Percentiles rank a stretch among this genome's conserved stretches.
These are phyloP conservation scores for Trididemnum clinides DNA, from an alignment of 23 tunicate species.

Conservation along the genomic window DNA sequence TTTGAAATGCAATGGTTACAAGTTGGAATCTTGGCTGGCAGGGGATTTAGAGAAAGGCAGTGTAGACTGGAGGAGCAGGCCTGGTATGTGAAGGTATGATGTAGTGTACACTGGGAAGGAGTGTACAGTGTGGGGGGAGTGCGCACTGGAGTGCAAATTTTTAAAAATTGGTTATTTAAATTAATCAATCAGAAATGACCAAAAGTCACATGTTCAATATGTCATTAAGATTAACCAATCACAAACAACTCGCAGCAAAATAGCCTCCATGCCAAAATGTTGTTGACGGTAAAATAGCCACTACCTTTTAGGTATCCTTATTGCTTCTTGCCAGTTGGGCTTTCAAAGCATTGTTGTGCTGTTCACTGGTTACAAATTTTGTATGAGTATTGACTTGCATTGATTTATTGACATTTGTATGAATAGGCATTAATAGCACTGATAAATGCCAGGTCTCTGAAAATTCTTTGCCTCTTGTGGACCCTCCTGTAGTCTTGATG, in stretches of 20 bases:
- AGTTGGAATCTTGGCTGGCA: too few relatives aligned
- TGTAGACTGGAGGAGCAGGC: too few relatives aligned
- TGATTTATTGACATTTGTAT: neutral
- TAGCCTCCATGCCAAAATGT: neutral
- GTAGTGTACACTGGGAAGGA: too few relatives aligned
- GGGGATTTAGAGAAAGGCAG: too few relatives aligned
- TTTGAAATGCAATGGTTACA: too few relatives aligned
- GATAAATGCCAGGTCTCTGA: neutral
- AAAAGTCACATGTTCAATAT: too few relatives aligned
- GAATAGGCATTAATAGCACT: neutral
- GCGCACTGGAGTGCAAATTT: too few relatives aligned
- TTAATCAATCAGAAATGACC: too few relatives aligned
- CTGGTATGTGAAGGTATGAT: too few relatives aligned
- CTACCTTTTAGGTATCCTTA: neutral
- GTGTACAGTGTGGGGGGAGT: too few relatives aligned
- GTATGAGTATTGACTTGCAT: neutral
- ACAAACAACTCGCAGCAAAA: neutral
- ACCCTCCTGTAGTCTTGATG: neutral
- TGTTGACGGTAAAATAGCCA: neutral
- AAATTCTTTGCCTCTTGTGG: neutral
- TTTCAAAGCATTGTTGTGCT: neutral
- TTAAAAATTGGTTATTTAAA: too few relatives aligned
- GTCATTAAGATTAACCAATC: too few relatives aligned
- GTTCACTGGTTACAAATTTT: neutral
- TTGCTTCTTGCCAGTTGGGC: neutral